Evolutionary conservation across 1,140 invertebrate genomes (phyloP), one percentile per base, ranked within the genome.

Genomic region (Microplitis mediator): DNA sequence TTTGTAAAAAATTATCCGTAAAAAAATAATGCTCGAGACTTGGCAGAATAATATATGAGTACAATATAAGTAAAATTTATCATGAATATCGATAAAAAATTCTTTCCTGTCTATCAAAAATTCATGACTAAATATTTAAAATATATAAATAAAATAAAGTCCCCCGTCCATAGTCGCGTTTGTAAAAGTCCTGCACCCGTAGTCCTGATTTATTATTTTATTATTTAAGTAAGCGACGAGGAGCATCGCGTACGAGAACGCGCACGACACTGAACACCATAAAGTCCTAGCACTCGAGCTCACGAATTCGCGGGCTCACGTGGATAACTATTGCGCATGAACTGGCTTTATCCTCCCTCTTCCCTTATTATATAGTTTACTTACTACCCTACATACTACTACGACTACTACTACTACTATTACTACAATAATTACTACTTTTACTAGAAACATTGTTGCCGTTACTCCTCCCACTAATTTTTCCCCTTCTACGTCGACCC

Each of bases 271-370:
- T 85, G 80, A 85, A 79, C 70, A 75, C 73, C 78, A 78, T 82
- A 79, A 83, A 80, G 79, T 80, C 82, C 39, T 80, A 72, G 78
- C 79, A 78, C 75, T 79, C 77, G 76, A 81, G 80, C 80, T 84
- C 78, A 80, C 76, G 76, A 76, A 80, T 83, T 84, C 82, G 82
- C 82, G 83, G 82, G 82, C 82, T 85, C 84, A 86, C 84, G 84
- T 86, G 84, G 77, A 82, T 76, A 84, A 83, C 77, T 77, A 54
- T 76, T 75, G 83, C 84, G 84, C 84, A 85, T 85, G 84, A 83
- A 81, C 83, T 80, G 74, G 78, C 65, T 35, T 36, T 31, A 36
- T 45, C 62, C 58, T 13, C 54, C 45, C 62, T 31, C 39, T 35
- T 51, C 62, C 16, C 35, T 34, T 36, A 62, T 52, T n/a, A 34